These are phyloP conservation scores for Struthidea cinerea DNA, from an alignment of 2,113 vertebrate species.

Conservation along the genomic window DNA sequence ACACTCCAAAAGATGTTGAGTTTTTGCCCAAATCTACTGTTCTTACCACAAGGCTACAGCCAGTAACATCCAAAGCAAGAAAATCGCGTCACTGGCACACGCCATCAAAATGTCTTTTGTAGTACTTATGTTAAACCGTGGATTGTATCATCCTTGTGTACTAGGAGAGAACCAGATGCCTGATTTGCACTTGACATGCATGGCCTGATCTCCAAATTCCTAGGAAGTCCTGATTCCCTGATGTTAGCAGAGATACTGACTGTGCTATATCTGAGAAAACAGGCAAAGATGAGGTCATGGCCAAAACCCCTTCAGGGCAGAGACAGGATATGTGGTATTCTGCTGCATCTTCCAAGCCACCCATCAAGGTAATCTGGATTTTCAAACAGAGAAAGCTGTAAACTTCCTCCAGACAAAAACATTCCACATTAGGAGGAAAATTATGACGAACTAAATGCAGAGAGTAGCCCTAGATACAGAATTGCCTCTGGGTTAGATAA, in stretches of 20 bases:
- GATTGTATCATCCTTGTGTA: neutral
- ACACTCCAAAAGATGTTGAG: neutral
- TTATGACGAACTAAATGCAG: neutral
- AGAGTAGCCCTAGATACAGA: neutral
- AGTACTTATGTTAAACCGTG: neutral
- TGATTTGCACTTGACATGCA: neutral
- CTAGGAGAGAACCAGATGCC: neutral
- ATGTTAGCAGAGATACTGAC: neutral
- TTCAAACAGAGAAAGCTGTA: neutral
- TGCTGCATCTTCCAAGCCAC: neutral
- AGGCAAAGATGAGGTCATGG: neutral
- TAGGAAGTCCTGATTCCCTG: neutral
- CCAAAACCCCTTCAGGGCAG: neutral
- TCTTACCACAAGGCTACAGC: neutral
- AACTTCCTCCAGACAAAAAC: neutral
- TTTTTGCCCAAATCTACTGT: neutral
- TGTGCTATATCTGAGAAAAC: neutral
- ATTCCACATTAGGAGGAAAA: slow-evolving; percentile 2
- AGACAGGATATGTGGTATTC: neutral
- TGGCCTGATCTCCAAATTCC: neutral
- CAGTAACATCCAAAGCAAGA: neutral
- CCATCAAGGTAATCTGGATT: slow-evolving; percentile 24
- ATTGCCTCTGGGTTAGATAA: neutral
- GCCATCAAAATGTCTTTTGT: neutral
- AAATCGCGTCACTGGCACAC: neutral